A percentile compares a stretch with the other conserved stretches of the same genome.
These are phyloP conservation scores for Furcula furcula DNA, from an alignment of 2,888 invertebrate species.

Conservation along the genomic window DNA sequence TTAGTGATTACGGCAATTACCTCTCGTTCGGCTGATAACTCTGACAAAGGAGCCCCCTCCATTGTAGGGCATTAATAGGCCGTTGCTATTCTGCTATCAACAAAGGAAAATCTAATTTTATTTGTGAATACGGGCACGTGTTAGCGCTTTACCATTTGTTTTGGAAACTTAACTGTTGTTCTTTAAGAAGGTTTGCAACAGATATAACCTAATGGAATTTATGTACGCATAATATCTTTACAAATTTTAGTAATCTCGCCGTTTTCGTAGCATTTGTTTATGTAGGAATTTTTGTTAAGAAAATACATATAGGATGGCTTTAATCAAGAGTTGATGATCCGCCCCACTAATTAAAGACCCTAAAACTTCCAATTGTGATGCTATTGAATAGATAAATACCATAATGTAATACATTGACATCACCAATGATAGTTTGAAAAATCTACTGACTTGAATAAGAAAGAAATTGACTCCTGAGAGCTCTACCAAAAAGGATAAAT, in stretches of 20 bases:
- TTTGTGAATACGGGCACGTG: slow-evolving; percentile 18
- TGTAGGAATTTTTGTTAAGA: no score
- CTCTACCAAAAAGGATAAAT: no score
- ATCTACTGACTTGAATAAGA: no score
- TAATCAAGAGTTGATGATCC: no score
- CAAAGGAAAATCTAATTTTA: slow-evolving; percentile 21
- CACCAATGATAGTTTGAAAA: no score
- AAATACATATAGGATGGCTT: no score
- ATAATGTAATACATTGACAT: no score
- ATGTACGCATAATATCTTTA: slow-evolving; percentile 1
- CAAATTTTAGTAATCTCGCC: background rate
- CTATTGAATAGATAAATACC: no score
- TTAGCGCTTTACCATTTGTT: slow-evolving; percentile 14
- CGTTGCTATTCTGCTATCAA: slow-evolving; percentile 27
- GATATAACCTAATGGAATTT: slow-evolving; percentile 8
- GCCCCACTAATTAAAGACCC: no score
- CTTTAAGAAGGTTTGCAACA: slow-evolving; percentile 9
- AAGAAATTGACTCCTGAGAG: no score
- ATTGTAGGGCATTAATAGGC: slow-evolving; percentile 16
- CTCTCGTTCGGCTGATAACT: slow-evolving; percentile 23
- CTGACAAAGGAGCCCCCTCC: slow-evolving; percentile 17
- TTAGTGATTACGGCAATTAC: slow-evolving; percentile 19
- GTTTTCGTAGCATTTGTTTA: background rate
- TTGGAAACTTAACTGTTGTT: slow-evolving; percentile 11
- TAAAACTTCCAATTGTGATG: no score